Percentiles rank a stretch among this genome's conserved stretches.
phyloP scores from a whole-genome alignment of 2,888 invertebrate genomes.

The Eutolmus rufibarbis region DNA sequence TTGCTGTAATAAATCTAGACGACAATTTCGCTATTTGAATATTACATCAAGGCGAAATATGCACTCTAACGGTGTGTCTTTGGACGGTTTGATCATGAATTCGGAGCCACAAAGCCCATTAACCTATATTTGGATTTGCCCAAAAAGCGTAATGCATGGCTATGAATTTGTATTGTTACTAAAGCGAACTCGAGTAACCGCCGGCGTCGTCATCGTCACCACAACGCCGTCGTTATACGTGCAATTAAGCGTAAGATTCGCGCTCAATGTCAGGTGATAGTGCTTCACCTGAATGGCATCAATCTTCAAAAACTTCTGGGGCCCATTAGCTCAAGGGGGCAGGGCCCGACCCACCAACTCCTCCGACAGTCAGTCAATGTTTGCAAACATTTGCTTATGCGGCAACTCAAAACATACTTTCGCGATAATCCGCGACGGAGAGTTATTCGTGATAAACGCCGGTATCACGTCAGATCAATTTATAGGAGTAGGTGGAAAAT shows the following conservation, averaged over 20 bases:
- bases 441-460: background rate
- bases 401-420: background rate
- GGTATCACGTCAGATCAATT: background rate
- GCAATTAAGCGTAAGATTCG: background rate
- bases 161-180: background rate
- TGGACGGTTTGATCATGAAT: background rate
- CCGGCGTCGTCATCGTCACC: background rate
- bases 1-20: background rate
- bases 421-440: background rate
- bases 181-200: background rate
- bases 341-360: background rate
- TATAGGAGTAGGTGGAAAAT: background rate
- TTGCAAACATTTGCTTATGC: background rate
- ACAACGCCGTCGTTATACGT: background rate
- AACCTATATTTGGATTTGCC: background rate
- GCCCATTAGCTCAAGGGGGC: background rate
- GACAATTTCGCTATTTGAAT: background rate
- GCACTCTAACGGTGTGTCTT: background rate
- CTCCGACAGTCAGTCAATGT: background rate
- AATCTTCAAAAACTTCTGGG: background rate
- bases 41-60: background rate
- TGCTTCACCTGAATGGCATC: background rate
- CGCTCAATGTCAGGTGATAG: background rate
- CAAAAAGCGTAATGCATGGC: background rate
- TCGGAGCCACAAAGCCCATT: background rate